These are phyloP conservation scores for Protodeltote pygarga DNA, from an alignment of 2,888 invertebrate species.

Conservation along the genomic window DNA sequence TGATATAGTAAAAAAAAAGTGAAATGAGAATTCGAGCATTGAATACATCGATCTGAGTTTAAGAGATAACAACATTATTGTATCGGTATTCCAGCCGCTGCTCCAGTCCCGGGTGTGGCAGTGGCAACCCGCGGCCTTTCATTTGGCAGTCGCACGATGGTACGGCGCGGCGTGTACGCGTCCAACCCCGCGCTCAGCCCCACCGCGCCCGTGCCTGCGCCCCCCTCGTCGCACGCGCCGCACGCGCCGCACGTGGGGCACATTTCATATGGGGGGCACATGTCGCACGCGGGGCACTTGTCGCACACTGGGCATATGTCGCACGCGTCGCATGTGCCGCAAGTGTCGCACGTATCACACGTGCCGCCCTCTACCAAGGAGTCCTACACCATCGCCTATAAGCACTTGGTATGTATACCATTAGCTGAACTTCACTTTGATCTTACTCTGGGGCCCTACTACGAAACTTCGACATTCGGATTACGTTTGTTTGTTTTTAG, in stretches of 20 bases:
- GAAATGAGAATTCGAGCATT: too few relatives aligned
- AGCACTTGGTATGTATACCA: conserved; percentile 47
- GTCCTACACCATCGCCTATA: conserved; percentile 54
- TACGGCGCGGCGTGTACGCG: conserved; percentile 74
- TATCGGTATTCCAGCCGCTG: conserved; percentile 10
- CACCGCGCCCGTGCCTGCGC: conserved; percentile 59
- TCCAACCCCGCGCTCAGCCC: conserved; percentile 80
- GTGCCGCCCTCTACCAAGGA: conserved; percentile 48
- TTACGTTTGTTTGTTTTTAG: too few relatives aligned
- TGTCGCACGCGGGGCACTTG: conserved; percentile 49
- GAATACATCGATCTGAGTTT: not conserved
- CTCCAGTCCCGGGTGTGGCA: conserved; percentile 7
- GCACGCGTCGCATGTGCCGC: conserved; percentile 47
- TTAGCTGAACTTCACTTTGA: too few relatives aligned
- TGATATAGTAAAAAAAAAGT: too few relatives aligned
- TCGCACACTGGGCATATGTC: conserved; percentile 51
- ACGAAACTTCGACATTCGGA: too few relatives aligned
- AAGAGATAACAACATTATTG: not conserved
- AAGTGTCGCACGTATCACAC: conserved; percentile 39
- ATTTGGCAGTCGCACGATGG: conserved; percentile 59
- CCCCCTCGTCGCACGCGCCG: conserved; percentile 45
- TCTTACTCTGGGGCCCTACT: not conserved
- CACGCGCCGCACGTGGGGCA: conserved; percentile 45
- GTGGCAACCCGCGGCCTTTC: conserved; percentile 33
- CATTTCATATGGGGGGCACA: too few relatives aligned